Conservation (phyloP, 2,888 invertebrate genomes). For the Pollenia griseotomentosa region DNA sequence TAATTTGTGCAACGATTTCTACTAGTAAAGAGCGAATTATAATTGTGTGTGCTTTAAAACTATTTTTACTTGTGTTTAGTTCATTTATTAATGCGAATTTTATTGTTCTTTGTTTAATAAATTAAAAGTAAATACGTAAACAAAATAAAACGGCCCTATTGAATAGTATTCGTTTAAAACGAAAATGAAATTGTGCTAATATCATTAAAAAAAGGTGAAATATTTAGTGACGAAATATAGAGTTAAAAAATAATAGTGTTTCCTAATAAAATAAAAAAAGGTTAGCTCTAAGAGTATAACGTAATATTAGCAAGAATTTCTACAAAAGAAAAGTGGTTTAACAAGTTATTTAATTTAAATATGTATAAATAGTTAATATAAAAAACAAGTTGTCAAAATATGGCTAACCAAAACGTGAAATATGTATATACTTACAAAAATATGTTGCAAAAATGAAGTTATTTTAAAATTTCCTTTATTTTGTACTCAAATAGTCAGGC, state of each 20-base stretch:
- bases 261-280: constrained; percentile 54
- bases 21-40: constrained; percentile 3
- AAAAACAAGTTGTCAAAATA: constrained; percentile 51
- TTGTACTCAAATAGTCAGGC: constrained; percentile 47
- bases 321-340: constrained; percentile 63
- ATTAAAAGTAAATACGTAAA: constrained; percentile 51
- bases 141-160: constrained; percentile 17
- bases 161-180: constrained; percentile 24
- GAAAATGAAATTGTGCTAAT: constrained; percentile 47
- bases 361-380: constrained; percentile 22
- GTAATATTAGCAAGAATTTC: constrained; percentile 57
- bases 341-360: constrained; percentile 65
- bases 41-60: constrained; percentile 38
- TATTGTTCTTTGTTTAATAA: constrained; percentile 48
- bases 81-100: constrained; percentile 9
- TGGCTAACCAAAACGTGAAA: constrained; percentile 37
- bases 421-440: constrained; percentile 22
- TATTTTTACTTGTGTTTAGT: constrained; percentile 28
- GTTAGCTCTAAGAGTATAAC: constrained; percentile 52
- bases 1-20: constrained; percentile 47
- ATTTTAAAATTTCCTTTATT: constrained; percentile 69
- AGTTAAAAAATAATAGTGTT: constrained; percentile 43
- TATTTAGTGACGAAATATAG: constrained; percentile 56
- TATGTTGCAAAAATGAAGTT: constrained; percentile 67
- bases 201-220: constrained; percentile 1